phyloP scores from a whole-genome alignment of 2,797 vertebrate genomes.

The Hydrophis major region DNA sequence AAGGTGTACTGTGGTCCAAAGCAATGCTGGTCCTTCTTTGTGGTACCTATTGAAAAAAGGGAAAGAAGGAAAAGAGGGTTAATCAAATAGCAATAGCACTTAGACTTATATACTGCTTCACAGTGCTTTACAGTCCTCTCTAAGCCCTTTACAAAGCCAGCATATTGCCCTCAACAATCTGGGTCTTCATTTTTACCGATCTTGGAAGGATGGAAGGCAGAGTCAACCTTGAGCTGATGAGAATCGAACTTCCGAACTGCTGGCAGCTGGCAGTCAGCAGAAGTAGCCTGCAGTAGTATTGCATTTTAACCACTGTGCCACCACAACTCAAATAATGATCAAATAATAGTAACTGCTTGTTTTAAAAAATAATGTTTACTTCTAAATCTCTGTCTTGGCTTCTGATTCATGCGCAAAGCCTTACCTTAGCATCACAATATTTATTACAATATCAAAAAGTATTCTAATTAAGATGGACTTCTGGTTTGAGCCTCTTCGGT shows the following conservation, averaged over 20 bases:
- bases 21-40: constrained; percentile 18
- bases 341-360: not conserved
- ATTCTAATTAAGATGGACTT: not conserved
- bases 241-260: not conserved
- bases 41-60: constrained; percentile 45
- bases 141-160: not conserved
- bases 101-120: not conserved
- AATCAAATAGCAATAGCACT: not conserved
- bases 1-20: constrained; percentile 30
- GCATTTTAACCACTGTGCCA: not conserved
- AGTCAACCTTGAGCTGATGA: not conserved
- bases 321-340: not conserved
- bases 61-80: not conserved
- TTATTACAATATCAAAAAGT: not conserved
- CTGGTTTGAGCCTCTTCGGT: too few species aligned
- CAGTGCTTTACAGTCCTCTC: not conserved
- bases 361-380: not conserved
- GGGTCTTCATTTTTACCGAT: not conserved
- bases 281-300: not conserved
- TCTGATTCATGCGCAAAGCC: not conserved
- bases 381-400: not conserved
- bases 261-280: not conserved
- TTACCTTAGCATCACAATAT: not conserved
- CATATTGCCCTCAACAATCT: not conserved
- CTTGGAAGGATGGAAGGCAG: not conserved